Percentiles rank a stretch among this genome's conserved stretches.
Evolutionary conservation across 2,888 invertebrate species (phyloP).

Genomic region (Torymus auratus): DNA sequence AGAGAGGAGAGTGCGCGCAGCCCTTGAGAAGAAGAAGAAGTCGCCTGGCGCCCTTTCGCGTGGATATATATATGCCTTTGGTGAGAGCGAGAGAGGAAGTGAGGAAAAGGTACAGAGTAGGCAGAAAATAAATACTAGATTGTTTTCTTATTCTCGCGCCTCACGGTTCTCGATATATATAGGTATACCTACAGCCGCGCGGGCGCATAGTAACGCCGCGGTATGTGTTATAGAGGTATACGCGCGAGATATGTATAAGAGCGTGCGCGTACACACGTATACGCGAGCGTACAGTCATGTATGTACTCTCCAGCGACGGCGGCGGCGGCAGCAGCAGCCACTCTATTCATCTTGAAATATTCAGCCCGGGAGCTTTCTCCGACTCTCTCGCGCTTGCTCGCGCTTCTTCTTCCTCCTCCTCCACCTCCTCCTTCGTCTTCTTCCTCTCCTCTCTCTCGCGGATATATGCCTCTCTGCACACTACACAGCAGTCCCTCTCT

Average conservation of each 20-base stretch:
- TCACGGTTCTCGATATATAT: conserved; percentile 31
- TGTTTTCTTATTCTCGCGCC: conserved; percentile 19
- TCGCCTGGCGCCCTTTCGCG: conserved; percentile 39
- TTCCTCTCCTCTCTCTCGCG: background rate
- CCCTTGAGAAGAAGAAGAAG: conserved; percentile 35
- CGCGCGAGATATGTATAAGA: background rate
- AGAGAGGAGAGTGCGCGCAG: conserved; percentile 11
- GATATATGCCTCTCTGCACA: background rate
- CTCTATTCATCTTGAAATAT: conserved; percentile 59
- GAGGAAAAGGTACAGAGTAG: background rate
- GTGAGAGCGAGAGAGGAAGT: background rate
- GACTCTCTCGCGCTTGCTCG: conserved; percentile 20
- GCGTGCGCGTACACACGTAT: background rate
- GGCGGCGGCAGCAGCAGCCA: conserved; percentile 44
- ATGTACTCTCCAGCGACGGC: conserved; percentile 23
- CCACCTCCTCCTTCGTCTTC: background rate
- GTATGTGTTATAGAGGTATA: background rate
- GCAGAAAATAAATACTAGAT: conserved; percentile 42
- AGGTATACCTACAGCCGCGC: conserved; percentile 7
- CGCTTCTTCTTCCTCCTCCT: conserved; percentile 33
- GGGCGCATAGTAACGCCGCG: background rate
- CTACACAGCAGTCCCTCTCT: too few relatives aligned
- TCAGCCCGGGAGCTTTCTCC: conserved; percentile 57
- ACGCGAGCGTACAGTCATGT: background rate
- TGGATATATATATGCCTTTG: background rate